phyloP scores from a whole-genome alignment of 2,113 vertebrate species.

The Syngnathus scovelli region DNA sequence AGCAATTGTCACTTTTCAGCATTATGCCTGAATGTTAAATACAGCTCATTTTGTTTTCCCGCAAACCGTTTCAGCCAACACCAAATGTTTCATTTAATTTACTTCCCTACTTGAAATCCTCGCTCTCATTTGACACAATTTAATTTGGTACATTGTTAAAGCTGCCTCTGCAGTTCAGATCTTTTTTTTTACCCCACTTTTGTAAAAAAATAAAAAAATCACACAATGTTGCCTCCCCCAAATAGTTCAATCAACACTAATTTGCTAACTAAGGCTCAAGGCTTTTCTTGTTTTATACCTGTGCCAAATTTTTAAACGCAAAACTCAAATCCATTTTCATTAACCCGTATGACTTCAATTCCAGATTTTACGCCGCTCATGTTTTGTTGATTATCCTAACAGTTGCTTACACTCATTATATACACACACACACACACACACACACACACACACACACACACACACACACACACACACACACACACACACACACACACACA shows the following conservation, averaged over 20 bases:
- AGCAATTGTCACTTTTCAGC: conserved; percentile 99
- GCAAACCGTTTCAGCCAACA: conserved; percentile 88
- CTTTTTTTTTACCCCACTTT: conserved; percentile 1
- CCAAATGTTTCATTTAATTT: conserved; percentile 84
- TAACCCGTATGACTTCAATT: conserved; percentile 31
- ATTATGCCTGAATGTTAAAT: conserved; percentile 99
- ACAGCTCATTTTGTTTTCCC: conserved; percentile 88
- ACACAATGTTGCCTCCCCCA: conserved; percentile 9
- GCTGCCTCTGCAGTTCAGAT: conserved; percentile 32
- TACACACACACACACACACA: conserved; percentile 63
- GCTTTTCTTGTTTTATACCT: not conserved
- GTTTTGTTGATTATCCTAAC: conserved; percentile 48
- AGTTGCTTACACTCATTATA: conserved; percentile 67
- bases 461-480: conserved; percentile 64
- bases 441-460: conserved; percentile 63
- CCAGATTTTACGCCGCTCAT: not conserved
- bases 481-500: conserved; percentile 63
- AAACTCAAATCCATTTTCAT: conserved; percentile 27
- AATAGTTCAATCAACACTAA: conserved; percentile 26
- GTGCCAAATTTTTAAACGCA: conserved; percentile 12
- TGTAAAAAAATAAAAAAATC: conserved; percentile 34
- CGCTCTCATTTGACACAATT: conserved; percentile 83
- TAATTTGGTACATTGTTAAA: conserved; percentile 69
- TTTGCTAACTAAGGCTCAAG: conserved; percentile 13
- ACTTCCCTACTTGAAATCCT: conserved; percentile 83